Percentiles rank a stretch among this genome's conserved stretches.
Conservation (phyloP, 1,140 invertebrate species). For the Dreissena polymorpha region DNA sequence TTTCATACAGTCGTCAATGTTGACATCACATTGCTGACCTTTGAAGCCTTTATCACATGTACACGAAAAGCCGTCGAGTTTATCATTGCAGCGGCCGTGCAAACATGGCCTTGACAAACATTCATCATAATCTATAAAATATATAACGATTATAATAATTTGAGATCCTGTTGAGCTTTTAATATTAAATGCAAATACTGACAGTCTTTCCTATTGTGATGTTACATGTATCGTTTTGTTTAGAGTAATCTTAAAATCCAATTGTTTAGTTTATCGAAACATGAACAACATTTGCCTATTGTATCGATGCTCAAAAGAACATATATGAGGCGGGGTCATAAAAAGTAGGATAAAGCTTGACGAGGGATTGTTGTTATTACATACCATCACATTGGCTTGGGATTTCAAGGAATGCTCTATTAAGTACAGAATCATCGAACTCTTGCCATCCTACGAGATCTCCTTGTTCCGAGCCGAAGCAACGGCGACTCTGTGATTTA, state of each 20-base stretch:
- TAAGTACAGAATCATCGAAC: neutral
- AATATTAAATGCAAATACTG: neutral
- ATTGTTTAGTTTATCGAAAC: no score
- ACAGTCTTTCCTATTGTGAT: no score
- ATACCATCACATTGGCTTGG: neutral
- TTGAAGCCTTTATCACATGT: neutral
- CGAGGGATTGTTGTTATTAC: neutral
- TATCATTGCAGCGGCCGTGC: neutral
- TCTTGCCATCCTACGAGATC: neutral
- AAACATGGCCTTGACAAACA: neutral
- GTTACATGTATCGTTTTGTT: neutral
- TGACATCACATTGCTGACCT: neutral
- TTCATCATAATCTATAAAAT: neutral
- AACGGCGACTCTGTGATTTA: neutral
- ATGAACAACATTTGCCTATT: neutral
- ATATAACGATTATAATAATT: neutral
- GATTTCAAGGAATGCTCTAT: neutral
- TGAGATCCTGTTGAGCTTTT: neutral
- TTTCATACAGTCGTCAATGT: neutral
- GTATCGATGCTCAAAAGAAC: neutral
- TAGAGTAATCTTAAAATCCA: neutral
- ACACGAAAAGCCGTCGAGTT: neutral
- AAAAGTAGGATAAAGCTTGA: neutral
- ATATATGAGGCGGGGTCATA: neutral
- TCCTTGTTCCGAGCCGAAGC: neutral